Percentiles rank a stretch among this genome's conserved stretches.
Conservation (phyloP, 1,140 invertebrate genomes). For the Rhysida immarginata region DNA sequence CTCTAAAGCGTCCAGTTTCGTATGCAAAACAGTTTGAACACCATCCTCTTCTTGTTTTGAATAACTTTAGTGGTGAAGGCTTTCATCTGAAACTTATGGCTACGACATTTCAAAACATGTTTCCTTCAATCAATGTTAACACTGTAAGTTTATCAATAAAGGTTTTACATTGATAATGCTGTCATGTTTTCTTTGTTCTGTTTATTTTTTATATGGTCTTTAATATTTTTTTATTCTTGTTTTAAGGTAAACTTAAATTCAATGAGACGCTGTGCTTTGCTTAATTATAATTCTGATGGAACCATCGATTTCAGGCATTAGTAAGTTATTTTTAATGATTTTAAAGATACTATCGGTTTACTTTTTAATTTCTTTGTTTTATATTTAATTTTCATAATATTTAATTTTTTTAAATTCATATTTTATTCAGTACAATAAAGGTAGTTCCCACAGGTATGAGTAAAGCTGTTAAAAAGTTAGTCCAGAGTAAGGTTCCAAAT, state of each 20-base stretch:
- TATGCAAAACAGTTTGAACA: conserved; percentile 64
- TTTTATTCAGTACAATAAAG: conserved; percentile 31
- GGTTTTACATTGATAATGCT: too few species aligned
- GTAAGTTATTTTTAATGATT: conserved; percentile 35
- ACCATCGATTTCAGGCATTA: conserved; percentile 87
- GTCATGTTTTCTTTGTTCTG: too few species aligned
- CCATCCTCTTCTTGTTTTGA: conserved; percentile 80
- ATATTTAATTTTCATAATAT: too few species aligned
- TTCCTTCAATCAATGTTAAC: conserved; percentile 88
- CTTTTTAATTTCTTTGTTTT: too few species aligned
- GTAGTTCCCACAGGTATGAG: conserved; percentile 55
- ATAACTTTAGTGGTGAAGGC: conserved; percentile 76
- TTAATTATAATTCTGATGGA: conserved; percentile 81
- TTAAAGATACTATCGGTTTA: too few species aligned
- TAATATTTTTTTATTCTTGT: conserved; percentile 13
- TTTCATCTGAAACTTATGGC: conserved; percentile 82
- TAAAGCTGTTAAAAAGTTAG: conserved; percentile 81
- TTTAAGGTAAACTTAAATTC: conserved; percentile 66
- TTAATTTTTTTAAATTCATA: conserved; percentile 10
- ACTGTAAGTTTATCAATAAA: too few species aligned
- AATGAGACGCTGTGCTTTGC: conserved; percentile 73
- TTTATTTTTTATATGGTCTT: too few species aligned
- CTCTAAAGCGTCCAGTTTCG: conserved; percentile 60
- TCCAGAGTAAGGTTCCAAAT: conserved; percentile 82
- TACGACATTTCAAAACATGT: conserved; percentile 96